phyloP scores from a whole-genome alignment of 2,113 vertebrate genomes.

The Sylvietta virens region DNA sequence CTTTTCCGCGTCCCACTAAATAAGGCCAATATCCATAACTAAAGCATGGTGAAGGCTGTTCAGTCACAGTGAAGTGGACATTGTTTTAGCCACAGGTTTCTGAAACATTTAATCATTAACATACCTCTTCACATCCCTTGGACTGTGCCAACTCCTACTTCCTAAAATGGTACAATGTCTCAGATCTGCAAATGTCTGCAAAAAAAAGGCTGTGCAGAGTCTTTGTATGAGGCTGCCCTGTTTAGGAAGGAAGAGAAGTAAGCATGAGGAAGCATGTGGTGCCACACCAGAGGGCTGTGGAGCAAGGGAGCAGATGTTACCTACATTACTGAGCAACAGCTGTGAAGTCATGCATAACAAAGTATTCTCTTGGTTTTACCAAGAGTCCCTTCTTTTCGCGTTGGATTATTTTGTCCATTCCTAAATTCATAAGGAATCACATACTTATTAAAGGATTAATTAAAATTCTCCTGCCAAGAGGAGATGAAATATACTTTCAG shows the following conservation, averaged over 20 bases:
- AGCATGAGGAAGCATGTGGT: not conserved
- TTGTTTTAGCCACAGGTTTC: not conserved
- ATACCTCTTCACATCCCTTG: not conserved
- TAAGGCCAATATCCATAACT: not conserved
- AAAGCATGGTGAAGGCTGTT: not conserved
- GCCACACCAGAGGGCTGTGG: not conserved
- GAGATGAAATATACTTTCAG: not conserved
- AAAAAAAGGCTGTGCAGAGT: not conserved
- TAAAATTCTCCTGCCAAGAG: not conserved
- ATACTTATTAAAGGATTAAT: not conserved
- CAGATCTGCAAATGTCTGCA: not conserved
- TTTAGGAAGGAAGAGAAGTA: not conserved
- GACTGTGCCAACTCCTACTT: not conserved
- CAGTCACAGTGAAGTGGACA: not conserved
- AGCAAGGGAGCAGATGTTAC: not conserved
- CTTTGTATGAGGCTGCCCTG: not conserved
- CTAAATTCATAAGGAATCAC: not conserved
- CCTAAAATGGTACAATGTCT: not conserved
- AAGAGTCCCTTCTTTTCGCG: not conserved
- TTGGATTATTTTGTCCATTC: not conserved
- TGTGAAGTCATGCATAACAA: not conserved
- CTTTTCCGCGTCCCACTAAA: not conserved
- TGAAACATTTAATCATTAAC: not conserved
- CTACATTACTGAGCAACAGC: not conserved
- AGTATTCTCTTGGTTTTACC: not conserved